These are phyloP conservation scores for Emydoidea blandingii DNA, from an alignment of 2,797 vertebrate genomes.

Conservation along the genomic window DNA sequence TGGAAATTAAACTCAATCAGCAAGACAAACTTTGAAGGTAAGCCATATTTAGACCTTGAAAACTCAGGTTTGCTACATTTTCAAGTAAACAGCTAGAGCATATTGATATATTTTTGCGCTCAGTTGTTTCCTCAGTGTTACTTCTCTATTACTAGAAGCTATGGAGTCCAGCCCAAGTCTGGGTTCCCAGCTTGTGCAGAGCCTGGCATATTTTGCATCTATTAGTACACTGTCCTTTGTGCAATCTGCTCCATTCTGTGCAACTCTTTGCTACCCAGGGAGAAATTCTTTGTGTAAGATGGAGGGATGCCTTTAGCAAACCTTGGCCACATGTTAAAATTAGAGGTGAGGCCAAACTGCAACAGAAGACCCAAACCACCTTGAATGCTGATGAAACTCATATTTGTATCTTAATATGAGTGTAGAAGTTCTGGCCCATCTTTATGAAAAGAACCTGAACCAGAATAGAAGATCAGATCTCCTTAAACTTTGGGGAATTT, in stretches of 20 bases:
- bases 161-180: neutral
- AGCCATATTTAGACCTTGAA: neutral
- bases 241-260: neutral
- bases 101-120: neutral
- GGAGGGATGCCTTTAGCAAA: neutral
- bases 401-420: neutral
- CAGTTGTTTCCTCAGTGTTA: neutral
- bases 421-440: neutral
- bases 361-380: neutral
- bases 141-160: neutral
- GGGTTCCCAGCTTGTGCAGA: neutral
- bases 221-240: neutral
- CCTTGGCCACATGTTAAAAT: neutral
- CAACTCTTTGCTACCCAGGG: neutral
- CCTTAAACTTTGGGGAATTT: neutral
- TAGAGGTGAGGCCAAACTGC: neutral
- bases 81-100: neutral
- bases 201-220: neutral
- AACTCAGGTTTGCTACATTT: neutral
- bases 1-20: neutral
- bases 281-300: neutral
- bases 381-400: slow-evolving; percentile 2
- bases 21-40: neutral
- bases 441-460: slow-evolving; percentile 13
- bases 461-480: neutral